phyloP scores from a whole-genome alignment of 2,888 invertebrate species.

The Chesias legatella region DNA sequence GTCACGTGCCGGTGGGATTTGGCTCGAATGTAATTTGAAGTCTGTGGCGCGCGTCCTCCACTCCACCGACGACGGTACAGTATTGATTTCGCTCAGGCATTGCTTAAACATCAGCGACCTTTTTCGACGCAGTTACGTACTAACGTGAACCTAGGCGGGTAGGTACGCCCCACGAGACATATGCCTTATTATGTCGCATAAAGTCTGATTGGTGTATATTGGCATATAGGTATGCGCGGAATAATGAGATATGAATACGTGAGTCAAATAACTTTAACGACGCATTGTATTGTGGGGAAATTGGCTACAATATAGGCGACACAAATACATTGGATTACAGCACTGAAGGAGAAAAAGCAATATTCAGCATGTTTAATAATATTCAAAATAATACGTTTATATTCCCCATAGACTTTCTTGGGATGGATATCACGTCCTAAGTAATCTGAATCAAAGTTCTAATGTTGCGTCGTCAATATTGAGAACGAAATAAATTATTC shows the following conservation, averaged over 20 bases:
- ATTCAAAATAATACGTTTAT: conserved; percentile 8
- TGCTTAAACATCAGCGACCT: conserved; percentile 53
- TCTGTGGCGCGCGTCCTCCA: conserved; percentile 68
- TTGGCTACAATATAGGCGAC: conserved; percentile 27
- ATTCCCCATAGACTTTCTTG: conserved; percentile 16
- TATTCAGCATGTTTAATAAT: conserved; percentile 11
- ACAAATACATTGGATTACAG: conserved; percentile 24
- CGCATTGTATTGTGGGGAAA: conserved; percentile 41
- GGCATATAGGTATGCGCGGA: conserved; percentile 29
- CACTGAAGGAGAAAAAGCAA: conserved; percentile 20
- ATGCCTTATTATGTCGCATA: conserved; percentile 25
- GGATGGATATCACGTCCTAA: conserved; percentile 44
- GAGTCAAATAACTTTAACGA: conserved; percentile 43
- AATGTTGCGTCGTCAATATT: conserved; percentile 46
- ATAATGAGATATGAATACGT: conserved; percentile 39
- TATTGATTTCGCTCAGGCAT: conserved; percentile 71
- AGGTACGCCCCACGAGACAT: conserved; percentile 22
- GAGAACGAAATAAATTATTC: conserved; percentile 46
- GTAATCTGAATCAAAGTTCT: conserved; percentile 46
- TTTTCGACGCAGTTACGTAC: conserved; percentile 43
- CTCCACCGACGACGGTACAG: conserved; percentile 55
- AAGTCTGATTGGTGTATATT: conserved; percentile 31
- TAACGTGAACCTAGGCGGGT: conserved; percentile 27
- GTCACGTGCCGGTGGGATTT: conserved; percentile 73
- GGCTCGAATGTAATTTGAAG: conserved; percentile 64